Percentiles rank a stretch among this genome's conserved stretches.
These are phyloP conservation scores for Sycophaga agraensis DNA, from an alignment of 1,140 invertebrate species.

Conservation along the genomic window DNA sequence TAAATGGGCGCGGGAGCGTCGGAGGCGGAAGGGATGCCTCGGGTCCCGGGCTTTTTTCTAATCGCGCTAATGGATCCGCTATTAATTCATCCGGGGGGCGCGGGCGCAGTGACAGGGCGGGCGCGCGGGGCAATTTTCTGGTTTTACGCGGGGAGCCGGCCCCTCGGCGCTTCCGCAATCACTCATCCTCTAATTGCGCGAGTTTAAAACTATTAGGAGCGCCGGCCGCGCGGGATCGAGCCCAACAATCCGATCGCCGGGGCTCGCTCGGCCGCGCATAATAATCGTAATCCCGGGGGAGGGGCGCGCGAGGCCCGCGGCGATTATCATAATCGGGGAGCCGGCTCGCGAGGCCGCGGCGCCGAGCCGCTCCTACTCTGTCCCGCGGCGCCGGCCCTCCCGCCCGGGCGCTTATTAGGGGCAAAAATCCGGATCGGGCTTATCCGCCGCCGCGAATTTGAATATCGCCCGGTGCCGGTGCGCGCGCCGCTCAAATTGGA, in stretches of 20 bases:
- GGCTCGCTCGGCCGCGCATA: conserved; percentile 21
- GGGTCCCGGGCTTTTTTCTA: not conserved
- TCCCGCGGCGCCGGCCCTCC: conserved; percentile 1
- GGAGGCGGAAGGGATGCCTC: no score
- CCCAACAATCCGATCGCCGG: not conserved
- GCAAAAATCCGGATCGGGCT: conserved; percentile 28
- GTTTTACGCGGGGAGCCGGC: not conserved
- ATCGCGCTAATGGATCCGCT: conserved; percentile 3
- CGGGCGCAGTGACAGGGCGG: not conserved
- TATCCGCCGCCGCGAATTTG: conserved; percentile 29
- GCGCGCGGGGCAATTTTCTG: not conserved
- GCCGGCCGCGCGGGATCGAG: no score
- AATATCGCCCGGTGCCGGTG: conserved; percentile 18
- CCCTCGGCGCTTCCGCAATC: conserved; percentile 3
- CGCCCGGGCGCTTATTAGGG: conserved; percentile 24
- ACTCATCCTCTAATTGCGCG: not conserved
- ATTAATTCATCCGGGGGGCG: not conserved
- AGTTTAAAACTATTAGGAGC: conserved; percentile 19
- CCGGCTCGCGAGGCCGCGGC: not conserved
- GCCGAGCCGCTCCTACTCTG: conserved; percentile 10
- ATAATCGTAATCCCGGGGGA: conserved; percentile 20
- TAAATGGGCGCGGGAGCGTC: conserved; percentile 2
- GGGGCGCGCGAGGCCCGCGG: conserved; percentile 32
- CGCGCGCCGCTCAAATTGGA: conserved; percentile 9
- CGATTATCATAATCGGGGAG: conserved; percentile 56